Evolutionary conservation across 30 jellyfish, hydroid and myxozoan genomes (phyloP), one percentile per base, ranked within the genome.

Genomic region (Aurelia sp.): DNA sequence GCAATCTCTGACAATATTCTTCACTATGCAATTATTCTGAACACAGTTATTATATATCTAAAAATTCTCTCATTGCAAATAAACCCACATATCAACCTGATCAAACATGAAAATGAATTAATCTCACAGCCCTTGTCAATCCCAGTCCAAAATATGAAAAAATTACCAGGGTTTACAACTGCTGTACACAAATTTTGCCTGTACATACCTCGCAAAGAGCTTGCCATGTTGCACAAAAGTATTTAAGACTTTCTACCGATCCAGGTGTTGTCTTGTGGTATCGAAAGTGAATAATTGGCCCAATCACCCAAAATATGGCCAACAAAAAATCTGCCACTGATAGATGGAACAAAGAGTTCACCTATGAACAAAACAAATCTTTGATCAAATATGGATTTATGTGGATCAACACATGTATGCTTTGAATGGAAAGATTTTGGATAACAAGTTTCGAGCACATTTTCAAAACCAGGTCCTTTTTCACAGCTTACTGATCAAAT

Each of bases 311-410:
- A 15, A 87, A 81, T 41, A 86, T n/a, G 13, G 97, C 95, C 51
- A 92, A 78, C 71, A 92, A 59, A 62, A 87, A 55, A 58, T 92
- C 98, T 15, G 98, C 98, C 23, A 87, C 78, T 61, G 98, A 73
- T 62, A 92, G 91, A 71, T 92, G 98, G 50, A 92, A 84, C 20
- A 92, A 65, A 12, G 98, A 96, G 19, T 57, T 66, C 6, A 92
- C 87, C 97, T 92, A 78, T 4, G 52, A 63, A 86, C 11, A 16
- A 64, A 21, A 52, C 10, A 35, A 13, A 20, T 23, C 11, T 53
- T 53, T 11, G 55, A 7, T 44, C 15, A 9, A 44, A 7, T 44
- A 9, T 44, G 55, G 10, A 9, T 44, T 9, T 13, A 44, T 44
- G 55, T 44, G 15, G 15, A 44, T 9, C 10, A 44, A 44, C 55